A percentile compares a stretch with the other conserved stretches of the same genome.
phyloP scores from a whole-genome alignment of 2,113 vertebrate genomes.

The Melanotaenia duboulayi region DNA sequence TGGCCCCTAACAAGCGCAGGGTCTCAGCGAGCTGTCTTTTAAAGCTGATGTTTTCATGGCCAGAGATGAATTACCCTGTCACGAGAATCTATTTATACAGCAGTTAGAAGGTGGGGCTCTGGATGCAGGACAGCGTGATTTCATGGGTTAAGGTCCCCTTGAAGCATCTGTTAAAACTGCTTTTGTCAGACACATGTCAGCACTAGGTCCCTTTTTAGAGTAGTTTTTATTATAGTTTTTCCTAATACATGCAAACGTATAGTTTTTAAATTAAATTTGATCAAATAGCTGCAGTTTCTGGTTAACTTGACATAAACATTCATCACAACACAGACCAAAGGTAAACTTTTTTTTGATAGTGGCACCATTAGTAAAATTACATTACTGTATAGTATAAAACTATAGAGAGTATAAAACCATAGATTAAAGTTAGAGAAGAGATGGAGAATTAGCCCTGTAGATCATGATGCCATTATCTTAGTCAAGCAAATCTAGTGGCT shows the following conservation, averaged over 20 bases:
- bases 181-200: slow-evolving; percentile 80
- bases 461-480: slow-evolving; percentile 69
- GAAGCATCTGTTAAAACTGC: slow-evolving; percentile 87
- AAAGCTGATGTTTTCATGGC: slow-evolving; percentile 95
- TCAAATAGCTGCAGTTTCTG: slow-evolving; percentile 23
- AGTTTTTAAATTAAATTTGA: slow-evolving; percentile 22
- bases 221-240: slow-evolving; percentile 54
- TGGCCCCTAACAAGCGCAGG: slow-evolving; percentile 92
- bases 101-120: slow-evolving; percentile 88
- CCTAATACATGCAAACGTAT: slow-evolving; percentile 40
- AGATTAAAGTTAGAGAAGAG: slow-evolving; percentile 54
- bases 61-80: slow-evolving; percentile 96
- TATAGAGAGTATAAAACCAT: too few species aligned
- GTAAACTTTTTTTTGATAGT: slow-evolving; percentile 64
- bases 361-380: slow-evolving; percentile 68
- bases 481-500: slow-evolving; percentile 74
- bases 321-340: slow-evolving; percentile 44
- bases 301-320: slow-evolving; percentile 30
- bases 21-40: slow-evolving; percentile 93
- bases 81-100: slow-evolving; percentile 95
- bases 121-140: slow-evolving; percentile 89
- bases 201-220: slow-evolving; percentile 65
- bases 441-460: slow-evolving; percentile 43
- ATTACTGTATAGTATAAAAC: slow-evolving; percentile 54
- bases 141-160: slow-evolving; percentile 91